Percentiles rank a stretch among this genome's conserved stretches.
Evolutionary conservation across 2,797 vertebrate genomes (phyloP).

Genomic region (Arrhamphus sclerolepis): DNA sequence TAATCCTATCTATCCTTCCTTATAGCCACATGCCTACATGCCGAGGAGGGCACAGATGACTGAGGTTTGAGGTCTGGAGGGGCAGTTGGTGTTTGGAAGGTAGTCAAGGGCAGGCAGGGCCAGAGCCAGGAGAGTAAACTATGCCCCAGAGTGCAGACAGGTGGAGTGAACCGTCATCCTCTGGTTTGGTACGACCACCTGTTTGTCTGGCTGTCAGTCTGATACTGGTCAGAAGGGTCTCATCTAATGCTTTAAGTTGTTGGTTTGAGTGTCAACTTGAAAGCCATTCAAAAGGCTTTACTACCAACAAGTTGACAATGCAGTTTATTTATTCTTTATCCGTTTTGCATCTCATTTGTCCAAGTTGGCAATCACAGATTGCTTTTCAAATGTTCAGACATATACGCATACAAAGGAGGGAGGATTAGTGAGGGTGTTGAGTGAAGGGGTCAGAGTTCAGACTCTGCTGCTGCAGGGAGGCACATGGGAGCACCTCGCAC

Average conservation of each 20-base stretch:
- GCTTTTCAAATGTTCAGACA: constrained; percentile 32
- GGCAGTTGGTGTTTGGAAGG: constrained; percentile 63
- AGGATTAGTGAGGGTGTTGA: constrained; percentile 61
- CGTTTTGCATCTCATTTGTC: background rate
- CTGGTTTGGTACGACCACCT: constrained; percentile 72
- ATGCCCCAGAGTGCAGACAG: constrained; percentile 61
- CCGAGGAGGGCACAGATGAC: constrained; percentile 67
- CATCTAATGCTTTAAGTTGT: constrained; percentile 54
- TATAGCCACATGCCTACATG: constrained; percentile 64
- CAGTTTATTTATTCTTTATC: background rate
- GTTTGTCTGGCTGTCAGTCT: constrained; percentile 69
- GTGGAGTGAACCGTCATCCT: constrained; percentile 61
- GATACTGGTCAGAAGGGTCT: constrained; percentile 41
- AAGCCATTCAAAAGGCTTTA: constrained; percentile 21
- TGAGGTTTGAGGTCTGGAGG: constrained; percentile 71
- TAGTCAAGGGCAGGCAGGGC: constrained; percentile 72
- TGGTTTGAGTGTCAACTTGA: constrained; percentile 43
- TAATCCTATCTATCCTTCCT: constrained; percentile 29
- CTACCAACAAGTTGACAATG: constrained; percentile 15
- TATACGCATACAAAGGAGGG: constrained; percentile 26
- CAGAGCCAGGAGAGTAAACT: constrained; percentile 70
- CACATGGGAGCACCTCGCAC: constrained; percentile 53
- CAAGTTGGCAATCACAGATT: background rate
- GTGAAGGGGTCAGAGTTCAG: constrained; percentile 66
- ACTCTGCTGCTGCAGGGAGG: constrained; percentile 60